phyloP scores from a whole-genome alignment of 2,888 invertebrate genomes.

The Hemistola chrysoprasaria region DNA sequence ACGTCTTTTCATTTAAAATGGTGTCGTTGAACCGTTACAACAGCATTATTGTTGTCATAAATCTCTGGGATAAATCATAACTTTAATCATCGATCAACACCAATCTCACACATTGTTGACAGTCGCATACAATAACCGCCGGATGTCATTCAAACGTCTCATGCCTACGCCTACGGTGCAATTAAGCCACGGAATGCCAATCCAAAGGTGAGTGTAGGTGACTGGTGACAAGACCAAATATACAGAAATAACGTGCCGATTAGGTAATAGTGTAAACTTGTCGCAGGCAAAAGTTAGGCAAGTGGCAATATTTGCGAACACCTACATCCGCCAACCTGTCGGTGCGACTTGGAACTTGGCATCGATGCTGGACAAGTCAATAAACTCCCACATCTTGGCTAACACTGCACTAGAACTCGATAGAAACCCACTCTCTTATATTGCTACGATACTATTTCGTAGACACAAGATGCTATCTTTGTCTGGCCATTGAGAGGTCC shows the following conservation, averaged over 20 bases:
- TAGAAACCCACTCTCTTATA: constrained; percentile 15
- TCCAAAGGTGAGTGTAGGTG: constrained; percentile 46
- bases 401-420: constrained; percentile 6
- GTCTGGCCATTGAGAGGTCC: too few species aligned
- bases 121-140: constrained; percentile 40
- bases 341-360: constrained; percentile 34
- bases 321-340: constrained; percentile 74
- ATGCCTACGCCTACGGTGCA: constrained; percentile 47
- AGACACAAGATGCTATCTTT: too few species aligned
- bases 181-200: constrained; percentile 48
- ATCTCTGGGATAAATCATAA: constrained; percentile 34
- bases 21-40: constrained; percentile 52
- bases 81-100: constrained; percentile 42
- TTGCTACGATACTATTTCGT: too few species aligned
- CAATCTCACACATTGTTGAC: constrained; percentile 44
- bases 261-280: constrained; percentile 68
- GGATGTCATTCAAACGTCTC: constrained; percentile 49
- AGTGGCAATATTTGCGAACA: constrained; percentile 77
- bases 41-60: constrained; percentile 46
- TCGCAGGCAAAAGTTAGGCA: constrained; percentile 58
- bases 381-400: constrained; percentile 56
- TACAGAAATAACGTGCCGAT: constrained; percentile 48
- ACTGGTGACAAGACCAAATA: constrained; percentile 49
- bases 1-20: constrained; percentile 41
- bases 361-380: constrained; percentile 48